These are phyloP conservation scores for Cardiocondyla obscurior DNA, from an alignment of 1,140 invertebrate genomes.

Conservation along the genomic window DNA sequence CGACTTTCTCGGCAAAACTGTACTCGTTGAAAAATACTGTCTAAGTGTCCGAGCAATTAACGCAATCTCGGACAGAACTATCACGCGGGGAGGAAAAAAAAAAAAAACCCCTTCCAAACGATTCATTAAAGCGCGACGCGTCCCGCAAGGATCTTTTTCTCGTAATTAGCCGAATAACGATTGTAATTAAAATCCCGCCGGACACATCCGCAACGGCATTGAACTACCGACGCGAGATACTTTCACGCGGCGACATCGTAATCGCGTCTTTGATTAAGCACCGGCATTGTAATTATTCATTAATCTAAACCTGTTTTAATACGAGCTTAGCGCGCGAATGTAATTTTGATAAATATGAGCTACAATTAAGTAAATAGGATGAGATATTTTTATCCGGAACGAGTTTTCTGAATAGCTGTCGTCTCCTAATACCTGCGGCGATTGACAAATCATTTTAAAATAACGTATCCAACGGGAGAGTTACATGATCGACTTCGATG, in stretches of 20 bases:
- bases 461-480: not conserved
- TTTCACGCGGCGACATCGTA: not conserved
- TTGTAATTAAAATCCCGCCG: conserved; percentile 35
- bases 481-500: not conserved
- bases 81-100: not conserved
- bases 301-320: conserved; percentile 3
- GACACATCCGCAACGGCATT: not conserved
- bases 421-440: not conserved
- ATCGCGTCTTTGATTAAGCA: not conserved
- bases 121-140: not conserved
- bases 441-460: not conserved
- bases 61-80: conserved; percentile 1
- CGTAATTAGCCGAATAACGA: not conserved
- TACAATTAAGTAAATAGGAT: not conserved
- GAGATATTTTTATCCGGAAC: not conserved
- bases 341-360: not conserved
- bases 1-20: conserved; percentile 49
- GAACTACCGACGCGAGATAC: not conserved
- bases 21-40: not conserved
- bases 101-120: not conserved
- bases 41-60: conserved; percentile 30
- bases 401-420: not conserved
- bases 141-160: not conserved
- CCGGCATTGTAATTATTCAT: not conserved
- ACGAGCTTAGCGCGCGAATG: not conserved